Evolutionary conservation across 92 coral and sea anemone genomes (phyloP), one percentile per base, ranked within the genome.

Genomic region (Porites evermanni): DNA sequence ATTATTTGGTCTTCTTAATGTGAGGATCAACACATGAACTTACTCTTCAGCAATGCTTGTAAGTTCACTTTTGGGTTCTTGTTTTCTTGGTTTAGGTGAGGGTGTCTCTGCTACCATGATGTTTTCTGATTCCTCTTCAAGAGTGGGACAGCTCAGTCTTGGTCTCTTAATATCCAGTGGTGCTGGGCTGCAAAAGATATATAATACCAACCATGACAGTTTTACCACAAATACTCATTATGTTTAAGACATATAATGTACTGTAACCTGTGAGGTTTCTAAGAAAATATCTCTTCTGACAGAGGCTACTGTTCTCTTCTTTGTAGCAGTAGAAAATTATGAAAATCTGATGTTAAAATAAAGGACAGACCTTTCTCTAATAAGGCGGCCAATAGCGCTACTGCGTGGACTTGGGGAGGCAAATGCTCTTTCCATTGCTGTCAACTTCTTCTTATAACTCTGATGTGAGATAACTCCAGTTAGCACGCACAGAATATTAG

Each of bases 351-450:
- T 54, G 12, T 8, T 54, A 54, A 54, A 12, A 60, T 21, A 12
- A 4, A 4, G 68, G 16, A 54, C 56, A 54, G n/a, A 89, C 95
- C 95, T 92, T 32, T 93, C 96, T 81, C 68, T 79, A 51, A 93
- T 89, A 20, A 93, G 89, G 44, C 96, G 88, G 29, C 89, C 92
- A 44, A 93, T 91, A 8, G 90, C 94, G 64, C 96, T 93, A 74
- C 92, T 91, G 5, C 96, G 92, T 19, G 98, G 98, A 74, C 98
- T 94, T 16, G 98, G 88, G 8, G 95, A 89, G 60, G 84, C 87
- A 74, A 94, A 92, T 7, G 98, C 94, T 65, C 47, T 84, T 71
- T 94, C 93, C 80, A 94, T 58, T 73, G 93, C 92, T 17, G 91
- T 84, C 26, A 92, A 29, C 75, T 92, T 94, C 75, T 94, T 94